Evolutionary conservation across 2,888 invertebrate genomes (phyloP).

Genomic region (Andrena bucephala): DNA sequence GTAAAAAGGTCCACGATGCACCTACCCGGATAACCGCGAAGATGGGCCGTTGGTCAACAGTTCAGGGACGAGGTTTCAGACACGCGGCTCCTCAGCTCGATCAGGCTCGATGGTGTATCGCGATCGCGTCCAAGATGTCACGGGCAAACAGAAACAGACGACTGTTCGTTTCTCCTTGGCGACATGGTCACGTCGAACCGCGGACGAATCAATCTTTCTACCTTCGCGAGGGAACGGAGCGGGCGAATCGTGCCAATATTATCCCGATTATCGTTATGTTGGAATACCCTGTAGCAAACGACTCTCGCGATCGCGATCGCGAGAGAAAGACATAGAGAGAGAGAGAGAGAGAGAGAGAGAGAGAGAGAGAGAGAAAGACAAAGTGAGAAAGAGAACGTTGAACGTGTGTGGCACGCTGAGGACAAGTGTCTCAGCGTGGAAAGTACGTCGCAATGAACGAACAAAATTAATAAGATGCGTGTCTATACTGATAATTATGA

Average conservation of each 20-base stretch:
- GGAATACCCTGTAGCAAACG: slow-evolving; percentile 19
- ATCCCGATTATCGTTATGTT: neutral
- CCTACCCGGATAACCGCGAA: neutral
- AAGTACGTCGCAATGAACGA: slow-evolving; percentile 79
- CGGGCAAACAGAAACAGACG: slow-evolving; percentile 55
- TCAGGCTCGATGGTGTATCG: slow-evolving; percentile 8
- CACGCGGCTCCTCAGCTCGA: slow-evolving; percentile 27
- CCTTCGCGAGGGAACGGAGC: neutral
- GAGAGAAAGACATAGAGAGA: too few relatives aligned
- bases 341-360: neutral
- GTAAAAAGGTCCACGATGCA: neutral
- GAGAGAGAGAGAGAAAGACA: too few relatives aligned
- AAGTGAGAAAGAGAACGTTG: neutral
- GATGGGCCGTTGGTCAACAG: slow-evolving; percentile 4
- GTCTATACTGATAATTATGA: slow-evolving; percentile 80
- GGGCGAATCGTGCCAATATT: neutral
- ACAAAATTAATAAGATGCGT: slow-evolving; percentile 82
- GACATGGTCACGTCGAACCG: slow-evolving; percentile 20
- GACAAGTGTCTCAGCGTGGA: slow-evolving; percentile 72
- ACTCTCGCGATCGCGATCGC: slow-evolving; percentile 13
- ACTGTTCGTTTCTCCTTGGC: slow-evolving; percentile 47
- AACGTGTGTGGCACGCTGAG: slow-evolving; percentile 30
- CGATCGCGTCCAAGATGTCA: slow-evolving; percentile 1
- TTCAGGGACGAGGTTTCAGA: slow-evolving; percentile 29
- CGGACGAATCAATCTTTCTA: neutral